Evolutionary conservation across 2,113 vertebrate genomes (phyloP), one percentile per base, ranked within the genome.

Genomic region (Phasianus colchicus): DNA sequence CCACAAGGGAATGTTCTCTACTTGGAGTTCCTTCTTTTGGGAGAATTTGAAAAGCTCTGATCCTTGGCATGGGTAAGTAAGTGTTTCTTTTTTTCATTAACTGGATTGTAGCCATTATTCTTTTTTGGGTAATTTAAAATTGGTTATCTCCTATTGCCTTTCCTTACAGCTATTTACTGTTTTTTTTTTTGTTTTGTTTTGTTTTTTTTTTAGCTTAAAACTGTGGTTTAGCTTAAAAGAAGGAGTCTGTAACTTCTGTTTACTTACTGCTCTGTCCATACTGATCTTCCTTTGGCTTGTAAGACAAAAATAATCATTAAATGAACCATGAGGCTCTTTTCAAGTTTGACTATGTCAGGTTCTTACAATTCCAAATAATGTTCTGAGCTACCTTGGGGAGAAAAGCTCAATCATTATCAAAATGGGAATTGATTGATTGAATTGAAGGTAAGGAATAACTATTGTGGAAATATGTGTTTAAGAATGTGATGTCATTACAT

Each of bases 381-480:
- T 67, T 14, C 70, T 34, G 2, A 25, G 34, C 47, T 65, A 40
- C 16, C 2, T 2, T 4, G 7, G 55, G 10, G 18, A 57, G 24
- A 60, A 58, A 22, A 52, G 34, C 4, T 4, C 2, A 83, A 75
- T 79, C 34, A 2, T 75, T 67, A 40, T 52, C 48, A 61, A 36
- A 79, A 72, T 30, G 25, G 64, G 34, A 83, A 25, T 12, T 0
- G 5, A 10, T 72, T 42, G 2, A 16, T 24, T 0, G 0, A 89
- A 47, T 93, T 72, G 60, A 78, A 52, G 25, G 10, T 71, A 65
- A 58, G 19, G 24, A 90, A n/a, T 60, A 54, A 3, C 8, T 70
- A 30, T 54, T 74, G 30, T 11, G 64, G 83, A 66, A 58, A 70
- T 27, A 22, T 9, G 42, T 38, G 9, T 45, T 47, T 43, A 78